Base-by-base conservation (phyloP, 2,888 invertebrate species). In the Ophion obscuratus region DNA sequence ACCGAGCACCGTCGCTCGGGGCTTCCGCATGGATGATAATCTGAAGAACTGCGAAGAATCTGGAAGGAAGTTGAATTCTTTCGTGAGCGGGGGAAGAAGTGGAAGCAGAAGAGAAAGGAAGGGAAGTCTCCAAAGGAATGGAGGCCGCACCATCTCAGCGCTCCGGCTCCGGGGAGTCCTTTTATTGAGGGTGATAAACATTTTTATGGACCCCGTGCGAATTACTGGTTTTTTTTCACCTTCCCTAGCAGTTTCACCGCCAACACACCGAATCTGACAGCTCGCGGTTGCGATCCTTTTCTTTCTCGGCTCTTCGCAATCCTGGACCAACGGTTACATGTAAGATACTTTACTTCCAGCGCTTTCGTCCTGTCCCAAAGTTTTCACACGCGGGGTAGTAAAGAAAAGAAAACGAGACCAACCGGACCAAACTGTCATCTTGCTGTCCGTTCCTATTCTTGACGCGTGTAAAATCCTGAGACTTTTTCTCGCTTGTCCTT, bases 101-200 rank as follows among this genome's bases (percentile, higher is more conserved):
- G 77, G 79, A 64, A 59, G 71, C 64, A n/a, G 80, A 44, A 79
- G 71, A 67, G 40, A 62, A 76, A 61, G 73, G 77, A 75, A 47
- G 75, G 71, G 47, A 79, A 79, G 57, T 53, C 17, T 84, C 62
- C 74, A 36, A 74, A 70, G 75, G 82, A 68, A 73, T 73, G 81
- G 80, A 81, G 87, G 85, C 85, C 84, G 81, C 86, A 64, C 83
- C 76, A 84, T 84, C 86, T 88, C 85, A 86, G 87, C 75, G 87
- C 81, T 79, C 77, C 73, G 80, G 87, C 79, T 86, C 70, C 67
- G 83, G 71, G 78, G 84, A 87, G 79, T 62, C 78, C 83, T 83
- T 93, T 93, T 93, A 93, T 93, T 92, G 93, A 90, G 88, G 92
- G 90, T 90, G 92, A 93, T 93, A 93, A 93, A 93, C 92, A 93